Evolutionary conservation across 2,888 invertebrate species (phyloP).

Genomic region (Aricia artaxerxes): DNA sequence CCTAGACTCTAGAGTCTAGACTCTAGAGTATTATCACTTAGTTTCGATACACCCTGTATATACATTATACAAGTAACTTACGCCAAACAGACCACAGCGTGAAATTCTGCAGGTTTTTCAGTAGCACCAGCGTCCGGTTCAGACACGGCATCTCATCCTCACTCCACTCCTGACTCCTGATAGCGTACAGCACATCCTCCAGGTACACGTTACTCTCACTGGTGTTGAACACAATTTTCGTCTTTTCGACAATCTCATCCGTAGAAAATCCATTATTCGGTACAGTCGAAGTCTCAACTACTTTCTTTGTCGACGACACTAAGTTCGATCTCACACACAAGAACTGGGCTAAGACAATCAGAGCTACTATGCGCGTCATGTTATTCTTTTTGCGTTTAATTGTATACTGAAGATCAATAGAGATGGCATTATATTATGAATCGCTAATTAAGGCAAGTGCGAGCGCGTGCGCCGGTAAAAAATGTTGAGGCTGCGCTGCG

Average conservation of each 20-base stretch:
- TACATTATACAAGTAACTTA: slow-evolving; percentile 51
- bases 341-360: not conserved
- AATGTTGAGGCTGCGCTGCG: not conserved
- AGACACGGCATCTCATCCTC: slow-evolving; percentile 56
- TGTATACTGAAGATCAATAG: slow-evolving; percentile 50
- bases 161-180: slow-evolving; percentile 44
- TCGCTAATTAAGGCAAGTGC: slow-evolving; percentile 34
- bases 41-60: no score
- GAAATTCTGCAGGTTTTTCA: slow-evolving; percentile 70
- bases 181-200: slow-evolving; percentile 50
- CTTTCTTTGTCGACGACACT: slow-evolving; percentile 34
- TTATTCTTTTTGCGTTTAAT: slow-evolving; percentile 40
- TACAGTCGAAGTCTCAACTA: slow-evolving; percentile 36
- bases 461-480: not conserved
- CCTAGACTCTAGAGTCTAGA: no score
- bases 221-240: not conserved
- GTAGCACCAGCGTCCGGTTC: slow-evolving; percentile 57
- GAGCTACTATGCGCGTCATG: slow-evolving; percentile 50
- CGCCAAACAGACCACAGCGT: slow-evolving; percentile 81
- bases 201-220: slow-evolving; percentile 49
- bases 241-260: not conserved
- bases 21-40: no score
- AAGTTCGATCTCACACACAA: not conserved
- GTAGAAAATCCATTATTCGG: slow-evolving; percentile 4
- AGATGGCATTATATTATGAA: slow-evolving; percentile 51